phyloP scores from a whole-genome alignment of 2,113 vertebrate species.

The Pavo muticus region DNA sequence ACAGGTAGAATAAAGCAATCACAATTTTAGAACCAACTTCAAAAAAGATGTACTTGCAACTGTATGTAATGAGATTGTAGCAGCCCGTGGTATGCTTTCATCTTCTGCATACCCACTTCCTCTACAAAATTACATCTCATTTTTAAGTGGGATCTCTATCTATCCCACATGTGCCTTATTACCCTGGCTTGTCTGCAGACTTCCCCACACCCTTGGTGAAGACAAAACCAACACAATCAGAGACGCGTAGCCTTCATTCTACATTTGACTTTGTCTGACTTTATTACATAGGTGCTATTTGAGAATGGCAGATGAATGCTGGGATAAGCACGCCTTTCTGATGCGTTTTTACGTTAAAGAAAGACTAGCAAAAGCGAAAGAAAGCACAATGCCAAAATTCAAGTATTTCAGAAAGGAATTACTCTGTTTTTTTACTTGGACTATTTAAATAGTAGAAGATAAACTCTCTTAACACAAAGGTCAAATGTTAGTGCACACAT shows the following conservation, averaged over 20 bases:
- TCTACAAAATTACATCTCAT: neutral
- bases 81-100: neutral
- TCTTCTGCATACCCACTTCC: neutral
- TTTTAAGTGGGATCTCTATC: slow-evolving; percentile 24
- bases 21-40: neutral
- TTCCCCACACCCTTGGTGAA: neutral
- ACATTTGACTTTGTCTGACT: neutral
- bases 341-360: neutral
- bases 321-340: neutral
- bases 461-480: neutral
- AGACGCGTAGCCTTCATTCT: neutral
- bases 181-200: neutral
- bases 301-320: neutral
- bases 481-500: neutral
- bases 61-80: neutral
- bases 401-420: neutral
- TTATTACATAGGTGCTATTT: neutral
- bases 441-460: neutral
- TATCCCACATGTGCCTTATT: neutral
- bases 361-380: neutral
- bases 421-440: neutral
- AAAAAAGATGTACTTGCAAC: neutral
- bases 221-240: neutral
- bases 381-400: neutral
- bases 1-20: neutral